Base-by-base conservation (phyloP, 2,113 vertebrate species). In the Chrysochloris asiatica region DNA sequence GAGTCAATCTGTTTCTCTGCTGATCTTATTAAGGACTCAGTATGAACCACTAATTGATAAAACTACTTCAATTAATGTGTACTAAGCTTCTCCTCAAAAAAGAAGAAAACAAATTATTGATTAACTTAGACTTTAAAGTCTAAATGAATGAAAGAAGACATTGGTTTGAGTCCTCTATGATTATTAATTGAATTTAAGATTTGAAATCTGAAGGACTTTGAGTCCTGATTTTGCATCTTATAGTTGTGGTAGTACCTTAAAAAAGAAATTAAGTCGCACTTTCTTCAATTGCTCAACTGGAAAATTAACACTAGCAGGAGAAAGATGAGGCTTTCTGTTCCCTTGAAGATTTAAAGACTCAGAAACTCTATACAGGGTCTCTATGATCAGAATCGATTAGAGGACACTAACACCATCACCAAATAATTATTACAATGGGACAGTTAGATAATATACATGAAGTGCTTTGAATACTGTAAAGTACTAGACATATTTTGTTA, bases 121-220 rank as follows among this genome's bases (percentile, higher is more conserved):
- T 87, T 96, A 79, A n/a, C 65, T 12, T 36, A 79, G 92, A 63
- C 76, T 78, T 93, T 92, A 89, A 94, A 90, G 79, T 71, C 83
- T 72, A 59, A 95, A 90, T 94, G 95, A 94, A 72, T 82, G 59
- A 93, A 95, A 93, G 77, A 78, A 92, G n/a, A 28, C 78, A 89
- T 75, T 92, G 84, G 87, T 92, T 94, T 75, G 54, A 88, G 16
- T 91, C 30, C 88, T 83, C 14, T 71, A 65, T 89, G 78, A 88
- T 83, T 88, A 94, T 79, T 80, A 86, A 94, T 86, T 94, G 90
- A 87, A 52, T 8, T 1, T 48, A 48, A 73, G 24, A 59, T 78
- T 67, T 73, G 48, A 90, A 80, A 89, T 92, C 59, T 72, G 59
- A 87, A 84, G 43, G 54, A 86, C 61, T 90, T 81, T 47, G 67